A percentile compares a stretch with the other conserved stretches of the same genome.
Evolutionary conservation across 2,888 invertebrate species (phyloP).

Genomic region (Nephrotoma flavescens): DNA sequence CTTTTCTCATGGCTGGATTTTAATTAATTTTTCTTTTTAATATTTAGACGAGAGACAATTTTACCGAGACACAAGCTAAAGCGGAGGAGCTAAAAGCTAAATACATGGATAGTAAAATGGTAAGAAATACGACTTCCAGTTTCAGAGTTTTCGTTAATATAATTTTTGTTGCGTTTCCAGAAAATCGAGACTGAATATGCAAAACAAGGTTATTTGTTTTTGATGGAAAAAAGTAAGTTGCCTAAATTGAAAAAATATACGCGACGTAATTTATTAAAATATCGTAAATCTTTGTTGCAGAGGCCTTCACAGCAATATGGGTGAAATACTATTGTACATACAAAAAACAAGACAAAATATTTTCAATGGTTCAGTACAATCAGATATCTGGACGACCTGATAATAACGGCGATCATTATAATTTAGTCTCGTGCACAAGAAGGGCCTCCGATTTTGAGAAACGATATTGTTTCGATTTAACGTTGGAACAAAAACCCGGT

Average conservation of each 20-base stretch:
- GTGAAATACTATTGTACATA: conserved; percentile 95
- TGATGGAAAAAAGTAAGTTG: conserved; percentile 89
- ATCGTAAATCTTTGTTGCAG: conserved; percentile 35
- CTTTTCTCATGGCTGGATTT: no score
- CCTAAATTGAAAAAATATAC: conserved; percentile 3
- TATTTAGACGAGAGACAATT: conserved; percentile 77
- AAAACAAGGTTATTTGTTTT: conserved; percentile 83
- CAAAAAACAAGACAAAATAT: conserved; percentile 71
- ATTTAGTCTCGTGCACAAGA: conserved; percentile 55
- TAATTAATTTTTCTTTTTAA: background rate
- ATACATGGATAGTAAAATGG: conserved; percentile 90
- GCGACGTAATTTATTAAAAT: background rate
- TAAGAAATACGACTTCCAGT: conserved; percentile 27
- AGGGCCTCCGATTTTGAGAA: conserved; percentile 82
- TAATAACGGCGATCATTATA: conserved; percentile 43
- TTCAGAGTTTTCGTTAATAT: conserved; percentile 10
- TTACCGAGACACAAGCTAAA: conserved; percentile 80
- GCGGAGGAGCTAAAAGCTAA: conserved; percentile 88
- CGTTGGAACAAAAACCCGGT: conserved; percentile 57
- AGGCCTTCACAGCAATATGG: conserved; percentile 94
- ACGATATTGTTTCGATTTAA: conserved; percentile 82
- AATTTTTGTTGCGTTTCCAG: conserved; percentile 18
- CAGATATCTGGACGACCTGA: conserved; percentile 79
- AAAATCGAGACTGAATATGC: conserved; percentile 56
- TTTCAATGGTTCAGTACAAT: conserved; percentile 88